Conservation (phyloP, 2,113 vertebrate genomes). For the Dryoscopus gambensis region DNA sequence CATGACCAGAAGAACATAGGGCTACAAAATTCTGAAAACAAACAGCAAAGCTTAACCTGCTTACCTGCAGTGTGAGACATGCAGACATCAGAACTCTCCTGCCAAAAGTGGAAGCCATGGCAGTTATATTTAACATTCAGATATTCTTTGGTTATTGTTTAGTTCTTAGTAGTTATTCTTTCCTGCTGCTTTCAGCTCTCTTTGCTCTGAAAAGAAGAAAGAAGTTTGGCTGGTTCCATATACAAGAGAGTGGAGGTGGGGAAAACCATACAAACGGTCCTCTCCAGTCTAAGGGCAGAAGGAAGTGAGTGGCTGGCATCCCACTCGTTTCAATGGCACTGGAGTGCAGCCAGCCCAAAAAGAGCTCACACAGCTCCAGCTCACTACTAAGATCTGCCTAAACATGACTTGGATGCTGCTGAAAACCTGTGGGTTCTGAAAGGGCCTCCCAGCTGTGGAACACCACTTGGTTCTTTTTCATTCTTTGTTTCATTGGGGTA, state of each 20-base stretch:
- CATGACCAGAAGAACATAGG: fast-evolving
- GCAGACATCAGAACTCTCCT: not conserved
- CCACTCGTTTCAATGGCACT: not conserved
- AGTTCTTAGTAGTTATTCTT: not conserved
- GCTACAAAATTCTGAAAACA: not conserved
- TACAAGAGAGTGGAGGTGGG: not conserved
- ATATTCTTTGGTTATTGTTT: not conserved
- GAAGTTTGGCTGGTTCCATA: not conserved
- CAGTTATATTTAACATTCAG: not conserved
- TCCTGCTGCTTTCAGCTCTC: not conserved
- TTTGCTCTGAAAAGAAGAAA: not conserved
- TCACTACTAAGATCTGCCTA: not conserved
- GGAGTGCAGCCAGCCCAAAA: not conserved
- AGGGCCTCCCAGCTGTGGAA: not conserved
- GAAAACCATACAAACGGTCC: not conserved
- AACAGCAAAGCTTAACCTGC: not conserved
- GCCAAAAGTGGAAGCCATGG: not conserved
- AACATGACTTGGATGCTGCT: not conserved
- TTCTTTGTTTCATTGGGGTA: not conserved
- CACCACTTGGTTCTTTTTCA: not conserved
- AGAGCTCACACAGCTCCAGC: fast-evolving
- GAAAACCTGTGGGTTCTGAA: not conserved
- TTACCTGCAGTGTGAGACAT: not conserved
- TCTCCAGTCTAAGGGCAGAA: not conserved
- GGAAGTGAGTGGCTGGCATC: not conserved